Base-by-base conservation (phyloP, 2,797 vertebrate genomes). In the Alcedo quadribrachys region DNA sequence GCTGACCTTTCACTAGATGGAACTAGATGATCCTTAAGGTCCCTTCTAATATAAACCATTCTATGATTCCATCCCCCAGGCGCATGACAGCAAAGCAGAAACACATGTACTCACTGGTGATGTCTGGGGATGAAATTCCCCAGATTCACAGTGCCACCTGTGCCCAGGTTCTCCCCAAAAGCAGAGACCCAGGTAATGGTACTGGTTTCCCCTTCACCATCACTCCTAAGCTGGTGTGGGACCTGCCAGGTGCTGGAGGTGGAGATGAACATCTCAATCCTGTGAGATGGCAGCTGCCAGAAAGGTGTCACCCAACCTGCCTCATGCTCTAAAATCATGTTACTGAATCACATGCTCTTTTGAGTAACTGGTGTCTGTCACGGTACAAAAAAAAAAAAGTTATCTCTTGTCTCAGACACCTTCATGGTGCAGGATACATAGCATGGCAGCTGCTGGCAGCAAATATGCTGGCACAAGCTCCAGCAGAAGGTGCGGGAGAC, bases 241-340 rank as follows among this genome's bases (percentile, higher is more conserved):
- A n/a, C 25, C 35, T 15, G 12, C 35, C 0, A 0, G 63, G 20
- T 1, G 0, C 51, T 30, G 53, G 42, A 61, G 20, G 35, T 4
- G 6, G 63, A 70, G 53, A 30, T 2, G 3, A 35, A 18, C 2
- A 11, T 13, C 61, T 55, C 0, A 0, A 30, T 77, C 28, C 17
- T 1, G 0, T 2, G 45, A 51, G 35, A 32, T 9, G 48, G 32
- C 10, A 24, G 58, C 54, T 84, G 62, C 9, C 50, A 27, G 54
- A 12, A 55, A 32, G 3, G 32, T 28, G 37, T 51, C 17, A 27
- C 68, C n/a, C 0, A 0, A 35, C 11, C 35, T 8, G 19, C 3
- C 20, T 84, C 21, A 28, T 5, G n/a, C 70, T 69, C 32, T 5
- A 15, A 30, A 28, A 57, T 28, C 61, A 0, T 2, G 30, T 5